Conservation (phyloP, 2,797 vertebrate species). For the Atherinosoma microstoma region DNA sequence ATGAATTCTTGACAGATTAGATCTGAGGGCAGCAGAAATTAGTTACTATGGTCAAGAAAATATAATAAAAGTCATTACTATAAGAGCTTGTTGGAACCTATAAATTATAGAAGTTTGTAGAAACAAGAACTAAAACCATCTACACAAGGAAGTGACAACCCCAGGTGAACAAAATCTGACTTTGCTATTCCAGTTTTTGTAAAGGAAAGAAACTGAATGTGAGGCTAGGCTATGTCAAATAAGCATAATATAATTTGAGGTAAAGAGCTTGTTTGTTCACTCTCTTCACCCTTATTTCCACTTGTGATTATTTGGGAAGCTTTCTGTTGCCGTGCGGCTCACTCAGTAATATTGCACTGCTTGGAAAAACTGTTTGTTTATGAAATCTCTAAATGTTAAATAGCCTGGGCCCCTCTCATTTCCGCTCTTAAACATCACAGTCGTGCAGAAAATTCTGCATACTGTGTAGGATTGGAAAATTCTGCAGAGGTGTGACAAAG, state of each 20-base stretch:
- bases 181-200: conserved; percentile 5
- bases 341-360: conserved; percentile 4
- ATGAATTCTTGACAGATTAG: conserved; percentile 17
- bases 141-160: neutral
- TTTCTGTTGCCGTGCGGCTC: conserved; percentile 6
- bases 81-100: conserved; percentile 12
- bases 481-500: neutral
- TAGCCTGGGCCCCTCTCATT: conserved; percentile 43
- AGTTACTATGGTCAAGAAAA: conserved; percentile 27
- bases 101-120: conserved; percentile 20
- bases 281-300: conserved; percentile 21
- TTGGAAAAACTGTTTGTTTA: conserved; percentile 33
- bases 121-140: conserved; percentile 12
- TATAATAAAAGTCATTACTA: conserved; percentile 23
- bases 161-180: conserved; percentile 7
- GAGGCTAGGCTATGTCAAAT: conserved; percentile 23
- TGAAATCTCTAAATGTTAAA: conserved; percentile 26
- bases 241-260: conserved; percentile 27
- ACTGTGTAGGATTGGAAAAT: neutral
- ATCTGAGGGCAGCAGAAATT: conserved; percentile 18
- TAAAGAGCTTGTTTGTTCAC: conserved; percentile 35
- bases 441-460: neutral
- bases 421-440: conserved; percentile 34
- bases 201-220: neutral
- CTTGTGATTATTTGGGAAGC: conserved; percentile 30